These are phyloP conservation scores for Bacillus rossius DNA, from an alignment of 1,140 invertebrate genomes.

Conservation along the genomic window DNA sequence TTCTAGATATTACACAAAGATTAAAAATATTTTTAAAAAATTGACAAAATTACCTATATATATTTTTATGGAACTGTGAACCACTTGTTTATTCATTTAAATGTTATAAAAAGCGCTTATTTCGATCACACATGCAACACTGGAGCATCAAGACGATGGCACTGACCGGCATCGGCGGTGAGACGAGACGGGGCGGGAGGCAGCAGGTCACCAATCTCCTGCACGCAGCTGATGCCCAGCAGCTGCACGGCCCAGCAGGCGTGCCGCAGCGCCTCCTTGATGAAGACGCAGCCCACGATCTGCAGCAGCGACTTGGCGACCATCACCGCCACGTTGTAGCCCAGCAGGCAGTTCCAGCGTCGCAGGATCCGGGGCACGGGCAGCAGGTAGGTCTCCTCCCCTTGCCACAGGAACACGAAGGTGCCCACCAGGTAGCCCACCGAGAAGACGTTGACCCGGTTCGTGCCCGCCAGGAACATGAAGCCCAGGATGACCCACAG, in stretches of 20 bases:
- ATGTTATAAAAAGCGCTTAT: too few species aligned
- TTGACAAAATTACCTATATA: too few species aligned
- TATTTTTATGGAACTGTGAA: too few species aligned
- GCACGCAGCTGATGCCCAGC: slow-evolving; percentile 82
- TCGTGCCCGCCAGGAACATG: slow-evolving; percentile 91
- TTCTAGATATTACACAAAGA: too few species aligned
- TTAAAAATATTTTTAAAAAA: too few species aligned
- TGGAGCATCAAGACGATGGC: too few species aligned
- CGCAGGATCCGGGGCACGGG: slow-evolving; percentile 74
- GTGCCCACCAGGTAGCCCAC: slow-evolving; percentile 94
- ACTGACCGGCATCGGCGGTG: too few species aligned
- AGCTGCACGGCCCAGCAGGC: slow-evolving; percentile 88
- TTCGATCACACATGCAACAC: too few species aligned
- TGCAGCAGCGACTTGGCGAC: slow-evolving; percentile 79
- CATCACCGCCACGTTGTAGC: slow-evolving; percentile 88
- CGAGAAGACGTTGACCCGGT: slow-evolving; percentile 89
- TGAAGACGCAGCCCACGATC: slow-evolving; percentile 85
- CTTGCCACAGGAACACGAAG: slow-evolving; percentile 96
- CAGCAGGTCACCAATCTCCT: slow-evolving; percentile 41
- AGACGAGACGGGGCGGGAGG: too few species aligned
- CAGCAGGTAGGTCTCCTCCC: slow-evolving; percentile 89
- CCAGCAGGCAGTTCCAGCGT: slow-evolving; percentile 87
- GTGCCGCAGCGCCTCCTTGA: slow-evolving; percentile 51
- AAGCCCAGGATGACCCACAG: slow-evolving; percentile 93
- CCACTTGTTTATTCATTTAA: too few species aligned